Base-by-base conservation (phyloP, 2,888 invertebrate genomes). In the Sarcophaga rosellei region DNA sequence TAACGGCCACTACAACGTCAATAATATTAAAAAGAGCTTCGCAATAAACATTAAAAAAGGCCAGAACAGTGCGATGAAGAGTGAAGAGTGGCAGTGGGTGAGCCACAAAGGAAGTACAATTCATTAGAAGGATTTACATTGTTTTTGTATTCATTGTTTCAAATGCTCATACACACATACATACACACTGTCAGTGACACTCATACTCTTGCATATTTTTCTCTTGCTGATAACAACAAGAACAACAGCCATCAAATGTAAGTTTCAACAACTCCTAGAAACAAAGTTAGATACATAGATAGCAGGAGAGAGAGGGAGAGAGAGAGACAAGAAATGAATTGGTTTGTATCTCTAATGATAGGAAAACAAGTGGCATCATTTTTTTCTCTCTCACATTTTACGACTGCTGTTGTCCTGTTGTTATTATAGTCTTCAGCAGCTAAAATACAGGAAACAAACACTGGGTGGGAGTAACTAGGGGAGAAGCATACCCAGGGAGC, bases 121-220 rank as follows among this genome's bases (percentile, higher is more conserved):
- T 81, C 68, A 81, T 81, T 75, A 75, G 23, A 62, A 62, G 35
- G 62, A 62, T 69, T 69, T 44, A 21, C 63, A 75, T 81, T 81
- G 69, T 70, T 74, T 66, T 23, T 63, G 15, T 53, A 53, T 75
- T 75, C 35, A 57, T 70, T 76, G 59, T 20, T 76, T 68, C 62
- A 63, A 35, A 20, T 61, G 53, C 53, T 62, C 53, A 44, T 25
- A 25, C 15, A 20, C 12, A 45, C 47, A 63, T 45, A 75, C 59
- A 63, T 76, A 6, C 35, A 35, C 35, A 35, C 8, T 35, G 35
- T 35, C 35, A 35, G 35, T 35, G 35, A 47, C 47, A 57, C 23
- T 45, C 11, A 59, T 59, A 69, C 61, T 62, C 69, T 70, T 75
- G 81, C 70, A 75, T 45, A 20, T 69, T 75, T 53, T 25, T 21